Conservation (phyloP, 2,797 vertebrate genomes). For the Xiphorhynchus erythropygius region DNA sequence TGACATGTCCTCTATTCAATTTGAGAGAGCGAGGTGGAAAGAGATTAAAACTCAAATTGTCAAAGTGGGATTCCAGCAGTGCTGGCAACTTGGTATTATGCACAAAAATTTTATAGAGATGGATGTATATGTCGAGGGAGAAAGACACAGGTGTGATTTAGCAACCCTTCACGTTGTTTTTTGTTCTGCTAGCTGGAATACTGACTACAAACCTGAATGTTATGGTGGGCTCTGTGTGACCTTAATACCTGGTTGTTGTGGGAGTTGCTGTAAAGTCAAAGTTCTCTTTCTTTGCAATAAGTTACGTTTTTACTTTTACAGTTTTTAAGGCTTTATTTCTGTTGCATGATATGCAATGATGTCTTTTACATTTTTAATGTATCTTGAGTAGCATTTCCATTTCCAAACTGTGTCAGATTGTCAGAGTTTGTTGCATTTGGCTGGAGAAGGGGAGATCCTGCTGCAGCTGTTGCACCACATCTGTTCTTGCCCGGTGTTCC, state of each 20-base stretch:
- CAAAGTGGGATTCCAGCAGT: neutral
- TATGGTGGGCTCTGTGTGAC: fast-evolving
- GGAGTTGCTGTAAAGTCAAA: neutral
- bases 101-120: neutral
- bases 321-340: neutral
- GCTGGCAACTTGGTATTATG: neutral
- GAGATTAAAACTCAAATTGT: conserved; percentile 31
- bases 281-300: neutral
- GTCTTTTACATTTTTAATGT: neutral
- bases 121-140: neutral
- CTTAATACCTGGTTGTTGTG: fast-evolving
- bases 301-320: neutral
- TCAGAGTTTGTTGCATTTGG: fast-evolving
- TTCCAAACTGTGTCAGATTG: fast-evolving
- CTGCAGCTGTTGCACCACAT: fast-evolving
- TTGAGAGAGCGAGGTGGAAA: neutral
- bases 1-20: neutral
- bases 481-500: neutral
- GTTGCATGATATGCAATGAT: neutral
- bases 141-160: neutral
- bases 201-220: neutral
- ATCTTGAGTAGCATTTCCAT: neutral
- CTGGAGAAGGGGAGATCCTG: neutral
- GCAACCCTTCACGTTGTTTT: neutral
- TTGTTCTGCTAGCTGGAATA: neutral